Base-by-base conservation (phyloP, 1,140 invertebrate genomes). In the Aphelenchoides avenae region DNA sequence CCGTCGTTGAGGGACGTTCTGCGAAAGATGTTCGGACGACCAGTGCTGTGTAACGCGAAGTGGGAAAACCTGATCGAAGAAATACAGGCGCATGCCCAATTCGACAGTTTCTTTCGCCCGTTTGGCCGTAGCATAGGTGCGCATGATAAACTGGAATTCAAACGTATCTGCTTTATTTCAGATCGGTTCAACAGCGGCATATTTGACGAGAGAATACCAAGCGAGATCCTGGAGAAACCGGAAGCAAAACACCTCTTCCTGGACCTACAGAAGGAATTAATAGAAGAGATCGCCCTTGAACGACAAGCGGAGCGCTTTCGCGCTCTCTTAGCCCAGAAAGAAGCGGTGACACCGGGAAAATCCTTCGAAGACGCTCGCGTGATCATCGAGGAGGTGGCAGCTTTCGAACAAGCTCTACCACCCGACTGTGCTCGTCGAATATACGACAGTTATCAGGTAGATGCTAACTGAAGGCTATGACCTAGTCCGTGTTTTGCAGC, bases 391-490 rank as follows among this genome's bases (percentile, higher is more conserved):
- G 55, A 57, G 37, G 30, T 57, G 18, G 55, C 36, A 15, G 55
- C 18, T 22, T 57, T 42, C 26, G 55, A 57, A 30, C 9, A 39
- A 11, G 55, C 40, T 24, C 81, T 97, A 22, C 86, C 87, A 0
- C 89, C 92, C 72, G 84, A 86, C 42, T 91, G 95, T 76, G 87
- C 90, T 71, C 86, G 89, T 72, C 83, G 88, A 68, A 92, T 96
- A 68, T 97, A 95, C 79, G 89, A 94, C 66, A 85, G 87, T 56
- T 90, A 95, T 81, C 92, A 96, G 80, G 84, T 86, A 65, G 88
- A 91, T n/a, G n/a, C n/a, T n/a, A n/a, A n/a, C n/a, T n/a, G n/a
- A n/a, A n/a, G n/a, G n/a, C n/a, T n/a, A n/a, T 18, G 1, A n/a
- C 48, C 30, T 6, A 52, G 20, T 55, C 1, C 18, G 13, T 52